Conservation (phyloP, 2,113 vertebrate species). For the Dissostichus mawsoni region DNA sequence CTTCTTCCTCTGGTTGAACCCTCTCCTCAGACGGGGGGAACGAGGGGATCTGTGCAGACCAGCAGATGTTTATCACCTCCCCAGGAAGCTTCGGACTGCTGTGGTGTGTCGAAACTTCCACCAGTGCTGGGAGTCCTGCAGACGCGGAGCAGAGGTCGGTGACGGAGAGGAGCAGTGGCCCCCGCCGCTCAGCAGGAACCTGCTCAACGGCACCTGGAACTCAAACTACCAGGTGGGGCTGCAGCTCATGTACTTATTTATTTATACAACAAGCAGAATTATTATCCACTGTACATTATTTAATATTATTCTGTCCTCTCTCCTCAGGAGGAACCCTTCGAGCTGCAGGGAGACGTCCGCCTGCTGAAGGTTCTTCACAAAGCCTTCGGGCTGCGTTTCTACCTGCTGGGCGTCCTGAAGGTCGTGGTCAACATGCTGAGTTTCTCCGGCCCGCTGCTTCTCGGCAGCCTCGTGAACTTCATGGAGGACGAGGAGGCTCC, state of each 20-base stretch:
- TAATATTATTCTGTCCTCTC: no score
- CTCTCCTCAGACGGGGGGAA: conserved; percentile 87
- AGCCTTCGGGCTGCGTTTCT: conserved; percentile 88
- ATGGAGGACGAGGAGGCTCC: conserved; percentile 90
- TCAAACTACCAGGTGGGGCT: conserved; percentile 28
- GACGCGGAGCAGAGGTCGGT: conserved; percentile 13
- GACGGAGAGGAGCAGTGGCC: conserved; percentile 60
- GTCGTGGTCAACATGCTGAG: conserved; percentile 84
- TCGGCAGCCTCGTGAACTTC: conserved; percentile 90
- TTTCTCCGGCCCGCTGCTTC: conserved; percentile 91
- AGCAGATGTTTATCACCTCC: conserved; percentile 86
- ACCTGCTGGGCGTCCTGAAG: conserved; percentile 89
- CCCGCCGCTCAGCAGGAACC: conserved; percentile 52
- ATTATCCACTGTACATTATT: no score
- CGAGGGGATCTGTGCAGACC: conserved; percentile 84
- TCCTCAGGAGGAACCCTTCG: conserved; percentile 16
- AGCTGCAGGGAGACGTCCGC: conserved; percentile 64
- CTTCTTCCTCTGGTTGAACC: conserved; percentile 93
- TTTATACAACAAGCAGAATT: no score
- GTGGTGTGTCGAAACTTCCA: conserved; percentile 84
- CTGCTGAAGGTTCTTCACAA: conserved; percentile 87
- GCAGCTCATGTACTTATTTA: no score
- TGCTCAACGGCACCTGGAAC: conserved; percentile 62
- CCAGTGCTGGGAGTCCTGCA: conserved; percentile 85
- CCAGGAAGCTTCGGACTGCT: conserved; percentile 82